phyloP scores from a whole-genome alignment of 1,140 invertebrate species.

The Lasioglossum baleicum region DNA sequence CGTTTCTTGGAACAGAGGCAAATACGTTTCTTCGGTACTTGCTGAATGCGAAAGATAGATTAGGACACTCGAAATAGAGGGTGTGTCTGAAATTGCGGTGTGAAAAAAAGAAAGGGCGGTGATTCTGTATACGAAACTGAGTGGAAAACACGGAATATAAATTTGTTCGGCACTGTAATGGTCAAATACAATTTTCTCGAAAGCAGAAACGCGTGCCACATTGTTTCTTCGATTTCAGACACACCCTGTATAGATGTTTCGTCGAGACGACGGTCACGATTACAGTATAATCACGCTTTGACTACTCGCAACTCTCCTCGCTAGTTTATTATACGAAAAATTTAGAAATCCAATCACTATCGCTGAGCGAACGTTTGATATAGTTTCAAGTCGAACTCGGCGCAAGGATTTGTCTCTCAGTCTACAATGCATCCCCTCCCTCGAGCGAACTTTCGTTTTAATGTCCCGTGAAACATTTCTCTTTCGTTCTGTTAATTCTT shows the following conservation, averaged over 20 bases:
- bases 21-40: neutral
- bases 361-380: constrained; percentile 4
- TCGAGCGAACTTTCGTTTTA: neutral
- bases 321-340: constrained; percentile 13
- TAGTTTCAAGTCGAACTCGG: neutral
- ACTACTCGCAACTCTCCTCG: constrained; percentile 4
- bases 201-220: neutral
- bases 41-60: neutral
- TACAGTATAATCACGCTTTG: neutral
- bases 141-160: neutral
- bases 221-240: neutral
- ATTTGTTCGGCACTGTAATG: neutral
- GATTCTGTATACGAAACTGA: neutral
- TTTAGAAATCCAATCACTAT: constrained; percentile 14
- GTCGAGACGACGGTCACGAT: neutral
- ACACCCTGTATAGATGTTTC: neutral
- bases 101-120: neutral
- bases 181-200: neutral
- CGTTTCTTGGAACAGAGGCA: neutral
- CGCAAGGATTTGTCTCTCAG: constrained; percentile 5
- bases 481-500: no score
- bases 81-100: no score
- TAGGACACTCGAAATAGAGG: neutral
- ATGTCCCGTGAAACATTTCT: neutral
- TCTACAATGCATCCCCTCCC: neutral